Percentiles rank a stretch among this genome's conserved stretches.
Conservation (phyloP, 92 coral and sea anemone genomes). For the Montipora capitata region DNA sequence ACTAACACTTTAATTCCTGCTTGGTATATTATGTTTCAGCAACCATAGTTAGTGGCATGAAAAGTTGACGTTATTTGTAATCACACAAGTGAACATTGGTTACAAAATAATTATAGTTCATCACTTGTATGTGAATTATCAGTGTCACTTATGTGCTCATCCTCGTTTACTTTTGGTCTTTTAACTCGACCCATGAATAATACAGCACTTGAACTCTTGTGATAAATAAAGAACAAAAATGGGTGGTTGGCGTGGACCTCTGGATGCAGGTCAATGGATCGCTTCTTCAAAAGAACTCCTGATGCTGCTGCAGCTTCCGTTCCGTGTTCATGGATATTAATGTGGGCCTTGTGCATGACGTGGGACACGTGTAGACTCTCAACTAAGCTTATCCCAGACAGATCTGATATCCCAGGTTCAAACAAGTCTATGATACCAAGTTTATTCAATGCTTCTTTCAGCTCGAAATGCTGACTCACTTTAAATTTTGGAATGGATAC, state of each 20-base stretch:
- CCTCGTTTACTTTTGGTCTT: conserved; percentile 15
- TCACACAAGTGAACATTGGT: too few relatives aligned
- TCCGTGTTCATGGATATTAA: conserved; percentile 87
- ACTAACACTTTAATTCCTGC: too few relatives aligned
- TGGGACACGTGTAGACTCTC: conserved; percentile 84
- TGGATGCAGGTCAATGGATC: conserved; percentile 83
- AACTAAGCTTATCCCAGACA: conserved; percentile 80
- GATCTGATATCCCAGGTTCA: conserved; percentile 74
- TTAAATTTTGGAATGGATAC: conserved; percentile 88
- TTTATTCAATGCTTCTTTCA: conserved; percentile 69
- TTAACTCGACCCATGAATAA: conserved; percentile 84
- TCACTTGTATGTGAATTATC: conserved; percentile 4
- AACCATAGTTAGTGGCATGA: neutral
- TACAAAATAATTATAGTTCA: neutral
- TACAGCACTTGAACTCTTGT: conserved; percentile 72
- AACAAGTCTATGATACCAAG: conserved; percentile 86
- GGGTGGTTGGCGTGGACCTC: conserved; percentile 92
- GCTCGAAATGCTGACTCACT: conserved; percentile 81
- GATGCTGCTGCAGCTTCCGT: conserved; percentile 95
- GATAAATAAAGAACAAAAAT: conserved; percentile 86
- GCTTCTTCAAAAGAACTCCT: conserved; percentile 70
- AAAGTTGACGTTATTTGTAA: neutral
- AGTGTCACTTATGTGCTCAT: neutral
- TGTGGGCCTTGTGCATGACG: conserved; percentile 83
- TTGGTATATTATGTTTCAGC: too few relatives aligned